Evolutionary conservation across 2,888 invertebrate genomes (phyloP).

Genomic region (Panorpa germanica): DNA sequence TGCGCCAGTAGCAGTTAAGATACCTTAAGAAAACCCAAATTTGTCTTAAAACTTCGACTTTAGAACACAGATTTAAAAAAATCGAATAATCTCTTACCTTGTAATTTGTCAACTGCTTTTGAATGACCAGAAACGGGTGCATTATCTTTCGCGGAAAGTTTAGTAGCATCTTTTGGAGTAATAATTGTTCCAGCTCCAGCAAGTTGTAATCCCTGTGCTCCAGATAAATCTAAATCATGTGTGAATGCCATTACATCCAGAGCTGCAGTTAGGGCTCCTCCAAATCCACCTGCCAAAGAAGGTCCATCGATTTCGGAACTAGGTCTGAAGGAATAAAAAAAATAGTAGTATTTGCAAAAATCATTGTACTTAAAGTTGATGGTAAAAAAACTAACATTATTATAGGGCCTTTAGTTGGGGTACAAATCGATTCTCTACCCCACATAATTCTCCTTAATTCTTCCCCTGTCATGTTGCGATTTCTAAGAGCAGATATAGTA

Average conservation of each 20-base stretch:
- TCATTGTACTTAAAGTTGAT: constrained; percentile 17
- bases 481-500: constrained; percentile 63
- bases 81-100: too few relatives aligned
- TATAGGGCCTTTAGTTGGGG: constrained; percentile 53
- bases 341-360: too few relatives aligned
- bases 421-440: constrained; percentile 76
- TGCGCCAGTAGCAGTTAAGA: too few relatives aligned
- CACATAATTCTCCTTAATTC: constrained; percentile 75
- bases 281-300: constrained; percentile 27
- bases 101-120: too few relatives aligned
- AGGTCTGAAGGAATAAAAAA: too few relatives aligned
- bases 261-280: constrained; percentile 50
- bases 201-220: constrained; percentile 13
- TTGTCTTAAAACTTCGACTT: too few relatives aligned
- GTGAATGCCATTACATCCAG: constrained; percentile 73
- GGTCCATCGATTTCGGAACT: constrained; percentile 23
- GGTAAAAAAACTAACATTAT: constrained; percentile 13
- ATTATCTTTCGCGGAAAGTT: constrained; percentile 10
- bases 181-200: constrained; percentile 9
- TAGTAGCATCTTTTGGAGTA: constrained; percentile 3
- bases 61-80: too few relatives aligned
- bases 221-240: constrained; percentile 42
- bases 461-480: constrained; percentile 71
- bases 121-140: too few relatives aligned
- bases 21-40: too few relatives aligned